A percentile compares a stretch with the other conserved stretches of the same genome.
These are phyloP conservation scores for Suillia variegata DNA, from an alignment of 2,888 invertebrate genomes.

Conservation along the genomic window DNA sequence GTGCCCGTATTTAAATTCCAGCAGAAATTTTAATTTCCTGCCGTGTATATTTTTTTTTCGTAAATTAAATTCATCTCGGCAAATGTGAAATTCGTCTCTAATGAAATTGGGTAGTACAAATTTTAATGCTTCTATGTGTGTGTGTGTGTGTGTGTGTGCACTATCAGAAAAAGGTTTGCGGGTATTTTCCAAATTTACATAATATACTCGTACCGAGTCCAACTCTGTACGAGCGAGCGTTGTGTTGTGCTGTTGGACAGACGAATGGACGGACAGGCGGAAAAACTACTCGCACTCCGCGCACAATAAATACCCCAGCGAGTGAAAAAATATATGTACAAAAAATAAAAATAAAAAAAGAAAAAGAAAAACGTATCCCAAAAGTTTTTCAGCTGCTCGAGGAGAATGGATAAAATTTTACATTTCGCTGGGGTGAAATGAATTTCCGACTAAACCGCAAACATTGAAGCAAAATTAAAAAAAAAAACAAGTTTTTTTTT, in stretches of 20 bases:
- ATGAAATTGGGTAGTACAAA: not conserved
- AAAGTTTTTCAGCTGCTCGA: not conserved
- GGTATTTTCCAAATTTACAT: not conserved
- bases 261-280: not conserved
- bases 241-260: not conserved
- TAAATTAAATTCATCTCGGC: no score
- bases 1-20: no score
- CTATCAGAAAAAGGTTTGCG: constrained; percentile 1
- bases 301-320: no score
- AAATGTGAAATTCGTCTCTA: not conserved
- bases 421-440: not conserved
- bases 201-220: not conserved
- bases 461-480: not conserved
- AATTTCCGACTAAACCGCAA: not conserved
- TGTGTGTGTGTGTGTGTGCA: no score
- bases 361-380: not conserved
- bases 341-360: no score
- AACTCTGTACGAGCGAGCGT: no score
- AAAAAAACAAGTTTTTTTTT: not conserved
- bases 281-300: no score
- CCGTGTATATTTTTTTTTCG: no score
- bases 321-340: no score
- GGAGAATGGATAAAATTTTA: not conserved
- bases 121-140: not conserved
- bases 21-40: no score